Evolutionary conservation across 2,888 invertebrate species (phyloP).

Genomic region (Tachystola acroxantha): DNA sequence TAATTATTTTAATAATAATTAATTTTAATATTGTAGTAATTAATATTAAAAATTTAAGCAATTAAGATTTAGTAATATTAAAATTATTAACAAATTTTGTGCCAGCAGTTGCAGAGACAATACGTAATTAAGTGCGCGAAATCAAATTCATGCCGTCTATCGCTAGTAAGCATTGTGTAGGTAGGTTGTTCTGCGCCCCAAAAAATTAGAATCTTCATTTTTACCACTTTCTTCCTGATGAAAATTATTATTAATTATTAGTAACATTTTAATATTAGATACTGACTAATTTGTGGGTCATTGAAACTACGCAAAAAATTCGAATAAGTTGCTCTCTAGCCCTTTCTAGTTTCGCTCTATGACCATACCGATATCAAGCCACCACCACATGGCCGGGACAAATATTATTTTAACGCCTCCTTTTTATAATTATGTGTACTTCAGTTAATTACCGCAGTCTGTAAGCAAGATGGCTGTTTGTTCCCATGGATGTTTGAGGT

Average conservation of each 20-base stretch:
- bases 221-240: too few relatives aligned
- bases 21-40: slow-evolving; percentile 44
- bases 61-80: slow-evolving; percentile 79
- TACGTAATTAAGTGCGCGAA: too few relatives aligned
- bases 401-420: slow-evolving; percentile 61
- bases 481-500: slow-evolving; percentile 29
- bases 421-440: slow-evolving; percentile 53
- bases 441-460: slow-evolving; percentile 33
- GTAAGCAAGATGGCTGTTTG: slow-evolving; percentile 29
- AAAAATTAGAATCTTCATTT: too few relatives aligned
- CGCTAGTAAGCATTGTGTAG: too few relatives aligned
- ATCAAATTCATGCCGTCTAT: too few relatives aligned
- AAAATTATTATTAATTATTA: too few relatives aligned
- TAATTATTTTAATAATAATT: slow-evolving; percentile 54
- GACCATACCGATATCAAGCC: slow-evolving; percentile 14
- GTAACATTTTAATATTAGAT: too few relatives aligned
- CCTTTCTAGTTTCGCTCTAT: slow-evolving; percentile 13
- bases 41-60: slow-evolving; percentile 78
- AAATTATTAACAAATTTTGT: slow-evolving; percentile 81
- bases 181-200: too few relatives aligned
- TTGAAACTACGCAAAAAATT: too few relatives aligned
- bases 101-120: slow-evolving; percentile 86
- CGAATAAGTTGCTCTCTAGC: too few relatives aligned
- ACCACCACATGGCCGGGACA: slow-evolving; percentile 54
- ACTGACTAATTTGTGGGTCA: too few relatives aligned